These are phyloP conservation scores for Formica selysi DNA, from an alignment of 1,140 invertebrate genomes.

Conservation along the genomic window DNA sequence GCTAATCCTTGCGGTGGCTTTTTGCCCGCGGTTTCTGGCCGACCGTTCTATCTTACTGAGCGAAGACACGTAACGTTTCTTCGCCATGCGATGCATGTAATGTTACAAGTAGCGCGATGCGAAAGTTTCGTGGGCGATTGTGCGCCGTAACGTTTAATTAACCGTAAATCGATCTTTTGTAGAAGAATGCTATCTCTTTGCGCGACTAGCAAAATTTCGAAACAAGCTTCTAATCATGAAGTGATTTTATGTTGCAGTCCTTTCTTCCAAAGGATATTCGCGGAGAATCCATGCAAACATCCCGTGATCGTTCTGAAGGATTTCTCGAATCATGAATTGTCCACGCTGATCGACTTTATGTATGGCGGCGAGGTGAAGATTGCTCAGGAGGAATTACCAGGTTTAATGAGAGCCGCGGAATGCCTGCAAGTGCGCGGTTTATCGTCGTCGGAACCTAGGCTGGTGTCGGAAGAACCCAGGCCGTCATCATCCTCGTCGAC, in stretches of 20 bases:
- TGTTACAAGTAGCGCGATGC: constrained; percentile 16
- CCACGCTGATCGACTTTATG: constrained; percentile 96
- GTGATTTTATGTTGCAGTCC: constrained; percentile 88
- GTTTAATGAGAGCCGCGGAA: constrained; percentile 94
- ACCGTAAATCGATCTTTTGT: neutral
- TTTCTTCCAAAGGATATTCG: constrained; percentile 95
- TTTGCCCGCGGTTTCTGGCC: constrained; percentile 66
- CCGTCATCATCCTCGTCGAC: constrained; percentile 86
- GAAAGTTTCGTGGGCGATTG: constrained; percentile 1
- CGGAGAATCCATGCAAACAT: constrained; percentile 97
- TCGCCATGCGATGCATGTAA: constrained; percentile 34
- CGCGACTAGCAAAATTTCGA: neutral
- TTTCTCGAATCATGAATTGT: constrained; percentile 94
- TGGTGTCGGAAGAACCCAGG: constrained; percentile 85
- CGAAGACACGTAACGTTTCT: constrained; percentile 53
- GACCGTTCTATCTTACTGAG: constrained; percentile 39
- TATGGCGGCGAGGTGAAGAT: constrained; percentile 96
- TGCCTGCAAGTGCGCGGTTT: constrained; percentile 93
- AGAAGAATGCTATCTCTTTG: neutral
- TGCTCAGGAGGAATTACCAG: constrained; percentile 92
- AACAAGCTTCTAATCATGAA: neutral
- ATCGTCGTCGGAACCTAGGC: constrained; percentile 89
- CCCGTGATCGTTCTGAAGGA: constrained; percentile 96
- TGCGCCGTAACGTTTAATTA: constrained; percentile 19
- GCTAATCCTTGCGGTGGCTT: constrained; percentile 61